phyloP scores from a whole-genome alignment of 2,113 vertebrate genomes.

The Diadophis punctatus region DNA sequence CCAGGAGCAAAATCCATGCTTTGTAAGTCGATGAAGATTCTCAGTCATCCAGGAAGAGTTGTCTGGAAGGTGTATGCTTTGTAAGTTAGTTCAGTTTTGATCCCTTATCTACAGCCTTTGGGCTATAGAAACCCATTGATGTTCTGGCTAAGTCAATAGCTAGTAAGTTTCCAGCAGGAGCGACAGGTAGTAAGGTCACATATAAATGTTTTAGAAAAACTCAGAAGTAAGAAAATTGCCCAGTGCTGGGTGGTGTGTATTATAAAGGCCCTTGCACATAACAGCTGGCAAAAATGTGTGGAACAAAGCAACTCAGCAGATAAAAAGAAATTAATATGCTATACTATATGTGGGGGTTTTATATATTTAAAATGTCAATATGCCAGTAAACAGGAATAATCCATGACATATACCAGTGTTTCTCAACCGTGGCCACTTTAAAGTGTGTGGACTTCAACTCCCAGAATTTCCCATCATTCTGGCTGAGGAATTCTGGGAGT shows the following conservation, averaged over 20 bases:
- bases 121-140: neutral
- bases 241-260: neutral
- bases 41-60: neutral
- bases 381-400: neutral
- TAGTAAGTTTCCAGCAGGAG: neutral
- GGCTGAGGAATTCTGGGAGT: neutral
- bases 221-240: neutral
- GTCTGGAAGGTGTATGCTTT: neutral
- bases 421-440: neutral
- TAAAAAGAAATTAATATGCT: neutral
- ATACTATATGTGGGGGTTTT: neutral
- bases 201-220: neutral
- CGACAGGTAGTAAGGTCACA: neutral
- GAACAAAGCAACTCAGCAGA: neutral
- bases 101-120: neutral
- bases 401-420: neutral
- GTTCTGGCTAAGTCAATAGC: neutral
- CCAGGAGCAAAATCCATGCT: neutral
- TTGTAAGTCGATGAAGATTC: neutral
- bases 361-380: neutral
- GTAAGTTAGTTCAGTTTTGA: neutral
- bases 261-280: neutral
- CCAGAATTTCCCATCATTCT: neutral
- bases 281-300: neutral
- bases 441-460: neutral